A percentile compares a stretch with the other conserved stretches of the same genome.
Conservation (phyloP, 2,797 vertebrate species). For the Silurus aristotelis region DNA sequence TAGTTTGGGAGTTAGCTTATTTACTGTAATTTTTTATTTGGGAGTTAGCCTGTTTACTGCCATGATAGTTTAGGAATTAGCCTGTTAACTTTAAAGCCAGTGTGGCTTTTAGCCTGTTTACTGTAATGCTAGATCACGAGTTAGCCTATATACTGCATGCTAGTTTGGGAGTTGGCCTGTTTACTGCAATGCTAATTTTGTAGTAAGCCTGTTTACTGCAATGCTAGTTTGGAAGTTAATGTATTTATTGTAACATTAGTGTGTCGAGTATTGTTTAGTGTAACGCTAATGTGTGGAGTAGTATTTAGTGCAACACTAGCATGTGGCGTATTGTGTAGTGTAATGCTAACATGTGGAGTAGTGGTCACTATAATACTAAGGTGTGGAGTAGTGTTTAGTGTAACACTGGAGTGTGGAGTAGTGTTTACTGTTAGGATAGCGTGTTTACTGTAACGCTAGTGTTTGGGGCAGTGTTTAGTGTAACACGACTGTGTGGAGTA, state of each 20-base stretch:
- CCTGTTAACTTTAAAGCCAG: background rate
- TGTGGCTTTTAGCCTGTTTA: no score
- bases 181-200: background rate
- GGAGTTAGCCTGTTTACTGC: background rate
- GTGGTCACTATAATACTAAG: background rate
- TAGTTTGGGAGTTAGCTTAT: background rate
- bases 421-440: background rate
- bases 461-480: background rate
- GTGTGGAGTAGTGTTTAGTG: background rate
- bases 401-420: background rate
- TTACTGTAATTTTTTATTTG: background rate
- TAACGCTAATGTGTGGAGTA: background rate
- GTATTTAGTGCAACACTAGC: background rate
- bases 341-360: background rate
- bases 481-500: background rate
- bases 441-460: background rate
- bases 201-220: no score
- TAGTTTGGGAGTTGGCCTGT: background rate
- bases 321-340: background rate
- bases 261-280: background rate
- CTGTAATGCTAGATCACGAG: no score
- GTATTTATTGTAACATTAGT: background rate
- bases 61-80: no score
- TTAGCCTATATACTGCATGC: no score
- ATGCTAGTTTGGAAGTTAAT: background rate